Percentiles rank a stretch among this genome's conserved stretches.
Conservation (phyloP, 1,140 invertebrate species). For the Venustaconcha ellipsiformis region DNA sequence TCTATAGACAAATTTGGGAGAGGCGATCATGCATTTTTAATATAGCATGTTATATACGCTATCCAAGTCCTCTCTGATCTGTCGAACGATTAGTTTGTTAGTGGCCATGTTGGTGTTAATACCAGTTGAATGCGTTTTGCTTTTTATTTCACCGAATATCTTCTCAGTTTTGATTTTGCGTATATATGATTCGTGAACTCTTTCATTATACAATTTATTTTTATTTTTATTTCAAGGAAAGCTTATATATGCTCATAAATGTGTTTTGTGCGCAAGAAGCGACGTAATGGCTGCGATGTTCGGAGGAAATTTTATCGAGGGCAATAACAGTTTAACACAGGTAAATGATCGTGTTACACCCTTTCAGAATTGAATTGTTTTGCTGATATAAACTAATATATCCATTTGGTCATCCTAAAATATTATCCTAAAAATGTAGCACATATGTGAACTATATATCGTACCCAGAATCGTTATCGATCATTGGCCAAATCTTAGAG, state of each 20-base stretch:
- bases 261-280: conserved; percentile 49
- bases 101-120: not conserved
- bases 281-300: conserved; percentile 64
- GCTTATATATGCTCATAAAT: conserved; percentile 53
- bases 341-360: conserved; percentile 21
- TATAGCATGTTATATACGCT: no score
- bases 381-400: not conserved
- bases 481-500: not conserved
- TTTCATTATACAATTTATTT: not conserved
- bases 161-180: not conserved
- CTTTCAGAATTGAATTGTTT: not conserved
- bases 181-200: no score
- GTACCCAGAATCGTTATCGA: not conserved
- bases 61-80: no score
- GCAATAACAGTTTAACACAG: conserved; percentile 29
- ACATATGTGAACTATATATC: not conserved
- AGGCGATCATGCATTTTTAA: no score
- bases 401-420: not conserved
- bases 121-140: not conserved
- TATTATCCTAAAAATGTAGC: not conserved
- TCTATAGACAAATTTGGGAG: no score
- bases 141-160: not conserved
- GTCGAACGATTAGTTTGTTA: not conserved
- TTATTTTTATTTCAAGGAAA: conserved; percentile 35
- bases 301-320: conserved; percentile 52